These are phyloP conservation scores for Peromyscus melanophrys DNA, from an alignment of 2,797 vertebrate genomes.

Conservation along the genomic window DNA sequence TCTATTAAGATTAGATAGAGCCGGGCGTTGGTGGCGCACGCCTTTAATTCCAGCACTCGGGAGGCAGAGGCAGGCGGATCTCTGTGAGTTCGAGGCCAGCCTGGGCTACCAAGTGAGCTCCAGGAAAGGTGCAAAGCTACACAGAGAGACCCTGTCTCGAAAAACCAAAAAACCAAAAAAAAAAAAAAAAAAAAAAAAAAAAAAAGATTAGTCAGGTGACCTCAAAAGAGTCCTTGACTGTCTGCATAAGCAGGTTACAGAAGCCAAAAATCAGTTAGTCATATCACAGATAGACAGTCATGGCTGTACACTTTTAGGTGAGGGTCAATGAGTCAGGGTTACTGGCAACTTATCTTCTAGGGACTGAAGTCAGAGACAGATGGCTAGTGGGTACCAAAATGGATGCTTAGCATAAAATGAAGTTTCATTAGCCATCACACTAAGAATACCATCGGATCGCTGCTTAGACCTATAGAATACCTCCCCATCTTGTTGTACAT, in stretches of 20 bases:
- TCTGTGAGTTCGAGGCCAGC: too few species aligned
- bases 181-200: too few species aligned
- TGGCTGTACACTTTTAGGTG: background rate
- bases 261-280: background rate
- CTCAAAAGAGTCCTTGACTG: background rate
- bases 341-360: background rate
- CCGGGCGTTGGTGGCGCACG: too few species aligned
- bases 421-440: background rate
- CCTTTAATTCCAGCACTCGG: too few species aligned
- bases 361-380: background rate
- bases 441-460: background rate
- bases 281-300: background rate
- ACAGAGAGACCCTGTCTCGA: too few species aligned
- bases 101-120: too few species aligned
- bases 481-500: background rate
- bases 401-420: background rate
- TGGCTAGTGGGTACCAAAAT: background rate
- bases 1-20: background rate
- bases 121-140: too few species aligned
- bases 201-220: background rate
- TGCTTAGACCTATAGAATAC: background rate
- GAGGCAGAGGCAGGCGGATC: too few species aligned
- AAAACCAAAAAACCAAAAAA: too few species aligned
- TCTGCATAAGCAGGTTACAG: background rate
- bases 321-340: background rate